Base-by-base conservation (phyloP, 1,140 invertebrate species). In the Neodiprion fabricii region DNA sequence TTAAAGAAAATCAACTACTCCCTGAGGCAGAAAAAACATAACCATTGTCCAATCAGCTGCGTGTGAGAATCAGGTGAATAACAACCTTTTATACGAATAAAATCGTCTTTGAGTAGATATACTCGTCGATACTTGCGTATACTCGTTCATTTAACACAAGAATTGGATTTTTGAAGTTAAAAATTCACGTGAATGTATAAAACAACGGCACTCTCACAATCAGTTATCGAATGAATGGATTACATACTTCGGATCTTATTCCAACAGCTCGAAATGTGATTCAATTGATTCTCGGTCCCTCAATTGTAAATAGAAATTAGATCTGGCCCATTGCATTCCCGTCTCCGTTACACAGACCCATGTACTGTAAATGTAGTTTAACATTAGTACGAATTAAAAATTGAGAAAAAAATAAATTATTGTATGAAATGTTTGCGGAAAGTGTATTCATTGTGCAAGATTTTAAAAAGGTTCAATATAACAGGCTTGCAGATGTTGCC, bases 371-470 rank as follows among this genome's bases (percentile, higher is more conserved):
- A 77, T 77, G 74, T 79, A 77, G 72, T 65, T 75, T 73, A 77
- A 75, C n/a, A 61, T 61, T 61, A 71, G 74, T 72, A 72, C 71
- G 40, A 76, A 76, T 67, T 79, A 79, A 77, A 40, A 70, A 79
- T 79, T 73, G 74, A 79, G 72, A 75, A 71, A 73, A 73, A 79
- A 79, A 79, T 79, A 79, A 79, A 79, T 77, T 77, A 77, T 79
- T 79, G 78, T 79, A 79, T 77, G 76, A 79, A 79, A 75, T 75
- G 78, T 79, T 79, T 74, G 71, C 73, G 53, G 53, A 8, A 61
- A 12, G 53, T 61, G 53, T 61, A 61, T 61, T 61, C 53, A 61
- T 12, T 61, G 3, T 61, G 3, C 53, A 61, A 4, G n/a, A 11
- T 61, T 61, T 61, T 61, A 3, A n/a, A 61, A 2, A 61, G 3